Base-by-base conservation (phyloP, 2,797 vertebrate genomes). In the Danio aesculapii region DNA sequence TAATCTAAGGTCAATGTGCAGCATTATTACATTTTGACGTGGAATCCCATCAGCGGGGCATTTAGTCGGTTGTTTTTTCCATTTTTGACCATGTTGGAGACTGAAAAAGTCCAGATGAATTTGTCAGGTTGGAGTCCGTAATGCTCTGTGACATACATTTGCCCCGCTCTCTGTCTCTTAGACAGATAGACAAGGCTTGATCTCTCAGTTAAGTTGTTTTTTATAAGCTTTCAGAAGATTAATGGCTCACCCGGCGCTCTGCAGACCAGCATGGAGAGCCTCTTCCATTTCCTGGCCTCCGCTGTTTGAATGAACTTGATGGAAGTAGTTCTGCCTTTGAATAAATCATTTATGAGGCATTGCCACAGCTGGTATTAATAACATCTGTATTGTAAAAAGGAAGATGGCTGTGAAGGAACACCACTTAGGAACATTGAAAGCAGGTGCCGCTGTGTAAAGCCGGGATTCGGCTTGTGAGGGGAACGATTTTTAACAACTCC, bases 151-250 rank as follows among this genome's bases (percentile, higher is more conserved):
- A 59, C 72, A 64, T 44, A 73, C 66, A 72, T 72, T 74, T 73
- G 55, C 30, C 55, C 77, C 46, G 10, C 69, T 47, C 58, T 76
- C 63, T 76, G 75, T 75, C 83, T 74, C 72, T 77, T 64, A 85
- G 88, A 89, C 83, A 59, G 85, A 89, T 90, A 86, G 88, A 86
- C 67, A 21, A 50, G 64, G 43, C 8, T 71, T 77, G 77, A 85
- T 90, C 84, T 88, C 82, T 81, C 82, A 81, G 85, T 79, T 86
- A 87, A 87, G 30, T 80, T 85, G 81, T 87, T 88, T 87, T 86
- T 87, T 75, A 66, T 71, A 74, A 68, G 72, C 74, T 77, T 81
- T 58, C 74, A 61, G 66, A 80, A 85, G 86, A 87, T 84, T 72
- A 84, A 84, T 85, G 78, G 74, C 57, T 85, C 47, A 8, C 66